Conservation (phyloP, 2,113 vertebrate species). For the Sinocyclocheilus anophthalmus region DNA sequence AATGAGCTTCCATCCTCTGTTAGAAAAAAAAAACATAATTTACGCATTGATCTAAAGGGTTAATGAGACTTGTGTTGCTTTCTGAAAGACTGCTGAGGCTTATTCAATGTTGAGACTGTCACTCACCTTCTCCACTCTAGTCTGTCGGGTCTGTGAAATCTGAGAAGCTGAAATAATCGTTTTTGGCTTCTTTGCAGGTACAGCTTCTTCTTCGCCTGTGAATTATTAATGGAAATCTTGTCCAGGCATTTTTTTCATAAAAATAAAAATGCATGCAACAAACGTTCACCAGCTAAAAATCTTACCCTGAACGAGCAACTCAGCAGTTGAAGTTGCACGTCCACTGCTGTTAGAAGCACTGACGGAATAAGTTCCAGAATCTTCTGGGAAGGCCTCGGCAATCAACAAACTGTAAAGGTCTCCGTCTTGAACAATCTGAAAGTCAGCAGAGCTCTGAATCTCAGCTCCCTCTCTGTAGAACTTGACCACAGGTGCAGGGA, state of each 20-base stretch:
- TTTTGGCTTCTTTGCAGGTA: constrained; percentile 95
- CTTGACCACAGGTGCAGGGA: constrained; percentile 96
- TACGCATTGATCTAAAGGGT: background rate
- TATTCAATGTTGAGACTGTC: background rate
- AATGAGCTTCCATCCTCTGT: constrained; percentile 88
- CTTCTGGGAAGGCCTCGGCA: constrained; percentile 89
- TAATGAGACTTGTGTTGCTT: background rate
- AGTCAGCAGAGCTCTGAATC: constrained; percentile 98
- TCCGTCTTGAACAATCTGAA: constrained; percentile 90
- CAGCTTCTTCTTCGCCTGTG: constrained; percentile 89
- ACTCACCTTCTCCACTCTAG: constrained; percentile 87
- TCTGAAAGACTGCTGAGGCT: background rate
- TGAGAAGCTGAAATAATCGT: constrained; percentile 90
- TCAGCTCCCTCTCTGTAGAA: constrained; percentile 98
- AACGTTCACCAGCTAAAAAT: background rate
- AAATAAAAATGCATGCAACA: background rate
- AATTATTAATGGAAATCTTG: constrained; percentile 10
- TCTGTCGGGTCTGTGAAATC: constrained; percentile 88
- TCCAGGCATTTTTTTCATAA: background rate
- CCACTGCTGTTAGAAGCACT: constrained; percentile 94
- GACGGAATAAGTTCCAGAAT: constrained; percentile 95
- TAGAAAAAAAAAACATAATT: background rate
- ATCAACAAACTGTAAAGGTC: constrained; percentile 94
- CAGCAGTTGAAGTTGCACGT: constrained; percentile 94
- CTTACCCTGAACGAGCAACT: constrained; percentile 92